Conservation (phyloP, 2,113 vertebrate genomes). For the Deroptyus accipitrinus region DNA sequence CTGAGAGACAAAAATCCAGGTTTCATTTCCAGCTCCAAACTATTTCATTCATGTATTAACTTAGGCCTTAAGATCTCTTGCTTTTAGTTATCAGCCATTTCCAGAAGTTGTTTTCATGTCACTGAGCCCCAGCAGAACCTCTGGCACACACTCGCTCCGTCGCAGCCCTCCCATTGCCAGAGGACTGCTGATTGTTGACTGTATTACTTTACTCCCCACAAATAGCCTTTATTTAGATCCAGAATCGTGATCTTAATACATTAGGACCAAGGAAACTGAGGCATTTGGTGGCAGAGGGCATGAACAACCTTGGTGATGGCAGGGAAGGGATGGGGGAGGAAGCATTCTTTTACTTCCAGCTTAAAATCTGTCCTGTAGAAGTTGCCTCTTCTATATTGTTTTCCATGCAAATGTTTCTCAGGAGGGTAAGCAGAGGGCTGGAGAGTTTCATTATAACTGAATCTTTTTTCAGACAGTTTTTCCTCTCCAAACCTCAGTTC, state of each 20-base stretch:
- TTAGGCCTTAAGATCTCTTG: conserved; percentile 4
- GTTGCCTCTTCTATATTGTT: not conserved
- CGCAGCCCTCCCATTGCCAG: not conserved
- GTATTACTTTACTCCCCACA: not conserved
- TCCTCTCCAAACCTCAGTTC: not conserved
- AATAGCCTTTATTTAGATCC: not conserved
- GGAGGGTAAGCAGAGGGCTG: not conserved
- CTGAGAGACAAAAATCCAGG: not conserved
- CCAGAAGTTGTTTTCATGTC: conserved; percentile 40
- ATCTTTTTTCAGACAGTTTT: not conserved
- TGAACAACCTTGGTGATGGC: not conserved
- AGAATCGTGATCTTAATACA: not conserved
- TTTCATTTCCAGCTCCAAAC: conserved; percentile 28
- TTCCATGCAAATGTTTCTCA: not conserved
- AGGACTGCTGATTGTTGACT: not conserved
- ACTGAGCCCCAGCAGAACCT: not conserved
- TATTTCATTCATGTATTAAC: conserved; percentile 33
- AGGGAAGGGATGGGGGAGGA: not conserved
- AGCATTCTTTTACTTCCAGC: not conserved
- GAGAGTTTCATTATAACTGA: conserved; percentile 16
- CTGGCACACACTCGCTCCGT: not conserved
- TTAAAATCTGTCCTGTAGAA: not conserved
- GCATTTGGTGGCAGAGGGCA: not conserved
- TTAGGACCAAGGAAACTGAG: not conserved
- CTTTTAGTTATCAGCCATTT: conserved; percentile 30